phyloP scores from a whole-genome alignment of 2,888 invertebrate species.

The Caenorhabditis japonica region DNA sequence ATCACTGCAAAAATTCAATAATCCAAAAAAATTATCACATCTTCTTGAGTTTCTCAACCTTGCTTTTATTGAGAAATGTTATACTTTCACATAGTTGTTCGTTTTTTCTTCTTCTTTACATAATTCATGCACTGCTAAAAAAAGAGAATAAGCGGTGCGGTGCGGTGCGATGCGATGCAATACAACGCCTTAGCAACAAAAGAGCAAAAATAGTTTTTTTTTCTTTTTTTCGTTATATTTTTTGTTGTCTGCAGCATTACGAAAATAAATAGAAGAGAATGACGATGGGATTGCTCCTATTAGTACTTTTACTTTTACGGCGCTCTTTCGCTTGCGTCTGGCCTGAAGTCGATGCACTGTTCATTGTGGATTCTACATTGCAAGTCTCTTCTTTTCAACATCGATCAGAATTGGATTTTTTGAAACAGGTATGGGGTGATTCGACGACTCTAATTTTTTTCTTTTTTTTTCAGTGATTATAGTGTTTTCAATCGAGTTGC shows the following conservation, averaged over 20 bases:
- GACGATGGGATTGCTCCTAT: background rate
- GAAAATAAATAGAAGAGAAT: conserved; percentile 19
- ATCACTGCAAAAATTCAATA: too few relatives aligned
- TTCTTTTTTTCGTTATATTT: conserved; percentile 22
- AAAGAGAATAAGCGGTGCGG: too few relatives aligned
- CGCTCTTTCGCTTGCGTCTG: conserved; percentile 50
- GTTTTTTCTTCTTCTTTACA: too few relatives aligned
- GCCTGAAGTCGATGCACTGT: conserved; percentile 69
- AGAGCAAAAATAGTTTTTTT: background rate
- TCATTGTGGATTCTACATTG: conserved; percentile 69
- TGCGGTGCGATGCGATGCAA: too few relatives aligned
- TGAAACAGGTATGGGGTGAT: conserved; percentile 49
- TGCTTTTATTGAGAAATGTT: too few relatives aligned
- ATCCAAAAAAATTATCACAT: too few relatives aligned
- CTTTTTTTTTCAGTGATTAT: background rate
- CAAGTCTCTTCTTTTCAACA: conserved; percentile 66
- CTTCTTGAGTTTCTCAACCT: too few relatives aligned
- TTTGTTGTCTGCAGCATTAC: background rate
- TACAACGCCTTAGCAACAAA: too few relatives aligned
- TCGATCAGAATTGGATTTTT: conserved; percentile 56
- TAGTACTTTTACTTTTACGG: background rate
- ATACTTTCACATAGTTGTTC: too few relatives aligned
- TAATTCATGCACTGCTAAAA: too few relatives aligned
- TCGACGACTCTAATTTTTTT: background rate
- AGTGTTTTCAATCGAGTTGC: too few relatives aligned